Conservation (phyloP, 2,797 vertebrate species). For the Microtus obscurus region DNA sequence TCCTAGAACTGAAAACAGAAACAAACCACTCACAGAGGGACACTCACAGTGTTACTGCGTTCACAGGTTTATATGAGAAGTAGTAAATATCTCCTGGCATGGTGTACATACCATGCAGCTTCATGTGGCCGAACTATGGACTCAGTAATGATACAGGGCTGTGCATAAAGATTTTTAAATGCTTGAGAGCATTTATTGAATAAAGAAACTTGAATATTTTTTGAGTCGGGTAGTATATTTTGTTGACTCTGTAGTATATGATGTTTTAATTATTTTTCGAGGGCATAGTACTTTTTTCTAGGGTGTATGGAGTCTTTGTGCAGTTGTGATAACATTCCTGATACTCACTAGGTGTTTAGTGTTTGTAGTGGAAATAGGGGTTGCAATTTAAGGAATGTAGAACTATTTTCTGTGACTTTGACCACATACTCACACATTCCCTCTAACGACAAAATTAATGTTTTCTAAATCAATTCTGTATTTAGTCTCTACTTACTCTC, state of each 20-base stretch:
- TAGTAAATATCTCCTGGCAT: background rate
- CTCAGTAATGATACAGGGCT: background rate
- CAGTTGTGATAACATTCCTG: slow-evolving; percentile 39
- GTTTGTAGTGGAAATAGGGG: background rate
- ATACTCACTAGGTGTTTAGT: background rate
- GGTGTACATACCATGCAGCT: background rate
- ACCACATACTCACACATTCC: background rate
- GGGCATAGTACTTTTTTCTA: background rate
- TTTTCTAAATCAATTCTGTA: slow-evolving; percentile 27
- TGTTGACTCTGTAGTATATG: background rate
- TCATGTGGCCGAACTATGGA: background rate
- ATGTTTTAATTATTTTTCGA: slow-evolving; percentile 54
- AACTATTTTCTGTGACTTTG: slow-evolving; percentile 53
- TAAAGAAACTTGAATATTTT: slow-evolving; percentile 31
- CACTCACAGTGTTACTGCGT: slow-evolving; percentile 1
- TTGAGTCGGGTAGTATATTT: background rate
- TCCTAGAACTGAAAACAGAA: slow-evolving; percentile 51
- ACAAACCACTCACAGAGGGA: background rate
- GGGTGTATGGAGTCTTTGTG: background rate
- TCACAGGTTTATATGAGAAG: slow-evolving; percentile 4
- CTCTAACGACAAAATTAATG: slow-evolving; percentile 31
- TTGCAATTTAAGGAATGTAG: background rate
- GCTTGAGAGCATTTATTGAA: slow-evolving; percentile 33
- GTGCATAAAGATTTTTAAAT: background rate
- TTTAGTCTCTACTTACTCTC: slow-evolving; percentile 40